Conservation (phyloP, 2,888 invertebrate genomes). For the Pseudanteris insignis region DNA sequence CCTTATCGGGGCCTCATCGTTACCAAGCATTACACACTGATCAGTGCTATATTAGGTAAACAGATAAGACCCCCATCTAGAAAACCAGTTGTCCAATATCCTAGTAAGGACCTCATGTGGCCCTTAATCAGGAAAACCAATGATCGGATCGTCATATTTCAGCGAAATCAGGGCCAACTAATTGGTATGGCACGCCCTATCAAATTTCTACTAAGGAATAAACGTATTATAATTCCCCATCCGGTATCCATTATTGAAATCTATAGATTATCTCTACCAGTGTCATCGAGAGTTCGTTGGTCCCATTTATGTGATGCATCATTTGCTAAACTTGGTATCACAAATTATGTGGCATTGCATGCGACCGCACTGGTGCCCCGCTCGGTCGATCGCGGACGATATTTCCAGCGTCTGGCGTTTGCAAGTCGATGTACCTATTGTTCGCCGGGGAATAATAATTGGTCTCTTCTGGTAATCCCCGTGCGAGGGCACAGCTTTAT, state of each 20-base stretch:
- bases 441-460: slow-evolving; percentile 54
- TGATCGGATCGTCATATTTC: no score
- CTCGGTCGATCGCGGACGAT: slow-evolving; percentile 37
- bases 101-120: neutral
- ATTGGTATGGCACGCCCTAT: no score
- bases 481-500: slow-evolving; percentile 32
- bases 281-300: neutral
- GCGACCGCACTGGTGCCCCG: slow-evolving; percentile 26
- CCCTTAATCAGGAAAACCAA: no score
- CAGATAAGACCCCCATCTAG: no score
- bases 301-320: slow-evolving; percentile 8
- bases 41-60: no score
- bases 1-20: no score
- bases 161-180: no score
- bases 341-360: slow-evolving; percentile 15
- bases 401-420: slow-evolving; percentile 41
- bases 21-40: no score
- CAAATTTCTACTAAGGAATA: no score
- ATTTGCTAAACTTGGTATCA: slow-evolving; percentile 1
- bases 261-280: no score
- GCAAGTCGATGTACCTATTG: slow-evolving; percentile 43
- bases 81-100: no score
- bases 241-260: neutral
- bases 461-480: slow-evolving; percentile 51
- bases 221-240: no score